Conservation (phyloP, 2,113 vertebrate genomes). For the Pundamilia nyererei region DNA sequence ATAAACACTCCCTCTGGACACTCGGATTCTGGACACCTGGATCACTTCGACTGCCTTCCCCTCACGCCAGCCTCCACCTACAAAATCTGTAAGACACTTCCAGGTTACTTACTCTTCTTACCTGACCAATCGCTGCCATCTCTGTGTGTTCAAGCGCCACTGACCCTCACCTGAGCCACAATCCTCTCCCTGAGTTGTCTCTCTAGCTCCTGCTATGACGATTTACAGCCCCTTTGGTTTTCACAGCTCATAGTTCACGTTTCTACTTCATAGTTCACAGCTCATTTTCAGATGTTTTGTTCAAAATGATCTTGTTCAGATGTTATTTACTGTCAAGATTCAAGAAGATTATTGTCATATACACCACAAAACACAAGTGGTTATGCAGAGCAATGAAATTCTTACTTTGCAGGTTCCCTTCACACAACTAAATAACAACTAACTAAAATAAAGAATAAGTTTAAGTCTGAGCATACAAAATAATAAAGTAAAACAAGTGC, state of each 20-base stretch:
- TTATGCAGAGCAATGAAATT: not conserved
- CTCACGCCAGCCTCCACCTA: not conserved
- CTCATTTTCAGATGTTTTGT: not conserved
- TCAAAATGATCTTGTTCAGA: not conserved
- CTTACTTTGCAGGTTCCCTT: not conserved
- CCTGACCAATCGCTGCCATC: not conserved
- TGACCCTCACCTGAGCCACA: not conserved
- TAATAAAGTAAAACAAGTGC: not conserved
- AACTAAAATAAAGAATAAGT: not conserved
- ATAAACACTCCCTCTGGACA: not conserved
- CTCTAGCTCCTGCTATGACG: not conserved
- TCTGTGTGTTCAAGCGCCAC: not conserved
- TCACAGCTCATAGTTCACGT: not conserved
- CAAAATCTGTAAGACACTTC: not conserved
- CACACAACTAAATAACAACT: not conserved
- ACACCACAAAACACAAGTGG: not conserved
- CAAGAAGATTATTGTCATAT: not conserved
- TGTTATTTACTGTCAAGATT: not conserved
- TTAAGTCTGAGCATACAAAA: not conserved
- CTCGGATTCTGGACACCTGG: accelerated
- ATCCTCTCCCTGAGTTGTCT: not conserved
- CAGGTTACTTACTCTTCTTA: not conserved
- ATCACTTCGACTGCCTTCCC: not conserved
- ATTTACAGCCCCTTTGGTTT: not conserved
- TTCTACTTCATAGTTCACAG: not conserved